phyloP scores from a whole-genome alignment of 1,140 invertebrate genomes.

The Aphaenogaster floridana region DNA sequence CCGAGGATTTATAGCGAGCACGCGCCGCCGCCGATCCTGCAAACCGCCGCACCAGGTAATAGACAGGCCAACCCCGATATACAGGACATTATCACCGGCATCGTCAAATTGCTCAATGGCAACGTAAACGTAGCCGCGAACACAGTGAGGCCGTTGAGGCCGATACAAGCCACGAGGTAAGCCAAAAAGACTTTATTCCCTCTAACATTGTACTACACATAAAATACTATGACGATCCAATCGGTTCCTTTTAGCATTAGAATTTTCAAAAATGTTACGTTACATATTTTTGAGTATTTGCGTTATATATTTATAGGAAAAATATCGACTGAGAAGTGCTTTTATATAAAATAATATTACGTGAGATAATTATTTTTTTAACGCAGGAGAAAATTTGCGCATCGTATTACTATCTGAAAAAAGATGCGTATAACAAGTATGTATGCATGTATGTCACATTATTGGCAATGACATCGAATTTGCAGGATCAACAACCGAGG shows the following conservation, averaged over 20 bases:
- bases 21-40: constrained; percentile 75
- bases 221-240: not conserved
- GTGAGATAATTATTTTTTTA: not conserved
- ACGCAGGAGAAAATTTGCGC: not conserved
- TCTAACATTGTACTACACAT: not conserved
- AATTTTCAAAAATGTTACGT: not conserved
- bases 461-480: not conserved
- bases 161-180: constrained; percentile 84
- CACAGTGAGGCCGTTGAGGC: constrained; percentile 88
- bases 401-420: not conserved
- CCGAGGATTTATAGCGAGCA: constrained; percentile 84
- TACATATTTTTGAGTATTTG: not conserved
- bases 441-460: not conserved
- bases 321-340: not conserved
- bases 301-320: not conserved
- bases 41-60: constrained; percentile 80
- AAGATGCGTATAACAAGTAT: not conserved
- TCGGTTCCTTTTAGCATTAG: not conserved
- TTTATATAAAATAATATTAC: not conserved
- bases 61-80: constrained; percentile 92
- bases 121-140: constrained; percentile 94
- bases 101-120: constrained; percentile 95
- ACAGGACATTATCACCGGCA: constrained; percentile 96
- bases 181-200: not conserved
- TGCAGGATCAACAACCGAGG: constrained; percentile 95